Percentiles rank a stretch among this genome's conserved stretches.
Evolutionary conservation across 2,888 invertebrate species (phyloP).

Genomic region (Falcaria lacertinaria): DNA sequence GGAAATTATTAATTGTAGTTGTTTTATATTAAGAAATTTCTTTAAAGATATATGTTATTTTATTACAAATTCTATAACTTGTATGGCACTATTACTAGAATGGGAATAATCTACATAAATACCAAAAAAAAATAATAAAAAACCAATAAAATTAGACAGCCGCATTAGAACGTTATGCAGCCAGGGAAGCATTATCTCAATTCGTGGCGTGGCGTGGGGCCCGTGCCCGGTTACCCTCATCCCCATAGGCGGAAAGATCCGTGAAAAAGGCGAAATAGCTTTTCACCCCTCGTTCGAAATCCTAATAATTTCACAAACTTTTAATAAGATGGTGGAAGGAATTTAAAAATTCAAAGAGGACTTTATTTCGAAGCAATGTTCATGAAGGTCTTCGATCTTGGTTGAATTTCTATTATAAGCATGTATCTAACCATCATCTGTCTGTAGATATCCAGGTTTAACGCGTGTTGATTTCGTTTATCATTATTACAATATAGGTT

Average conservation of each 20-base stretch:
- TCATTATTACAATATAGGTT: neutral
- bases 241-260: slow-evolving; percentile 22
- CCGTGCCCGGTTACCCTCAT: too few relatives aligned
- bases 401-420: too few relatives aligned
- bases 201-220: neutral
- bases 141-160: too few relatives aligned
- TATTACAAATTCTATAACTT: too few relatives aligned
- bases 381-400: slow-evolving; percentile 34
- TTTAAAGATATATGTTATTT: slow-evolving; percentile 22
- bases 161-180: neutral
- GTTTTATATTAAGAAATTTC: too few relatives aligned
- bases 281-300: slow-evolving; percentile 75
- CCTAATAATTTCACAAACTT: slow-evolving; percentile 77
- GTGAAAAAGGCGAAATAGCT: slow-evolving; percentile 70
- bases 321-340: slow-evolving; percentile 78
- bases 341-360: slow-evolving; percentile 71
- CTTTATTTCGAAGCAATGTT: slow-evolving; percentile 56
- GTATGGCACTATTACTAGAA: too few relatives aligned
- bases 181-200: slow-evolving; percentile 51
- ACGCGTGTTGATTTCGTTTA: too few relatives aligned
- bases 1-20: too few relatives aligned
- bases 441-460: too few relatives aligned
- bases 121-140: too few relatives aligned
- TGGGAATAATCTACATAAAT: too few relatives aligned
- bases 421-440: too few relatives aligned